Evolutionary conservation across 37 sponge, comb jelly and placozoan genomes (phyloP).

Genomic region (Beroe ovata): DNA sequence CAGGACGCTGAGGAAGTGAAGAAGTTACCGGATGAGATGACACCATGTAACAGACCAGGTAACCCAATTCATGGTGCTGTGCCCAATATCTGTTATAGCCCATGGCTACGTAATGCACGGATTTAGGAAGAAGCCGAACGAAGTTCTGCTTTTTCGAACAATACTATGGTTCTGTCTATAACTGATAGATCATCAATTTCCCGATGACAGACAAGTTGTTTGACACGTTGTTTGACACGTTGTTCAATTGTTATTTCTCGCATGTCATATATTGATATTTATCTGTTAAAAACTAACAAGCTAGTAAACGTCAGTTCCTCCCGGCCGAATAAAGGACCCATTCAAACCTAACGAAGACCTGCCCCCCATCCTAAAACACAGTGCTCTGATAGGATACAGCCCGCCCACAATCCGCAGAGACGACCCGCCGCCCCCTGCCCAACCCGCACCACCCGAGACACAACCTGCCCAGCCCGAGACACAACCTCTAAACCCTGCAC

Average conservation of each 20-base stretch:
- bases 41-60: slow-evolving; percentile 49
- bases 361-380: slow-evolving; percentile 21
- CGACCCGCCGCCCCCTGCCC: slow-evolving; percentile 21
- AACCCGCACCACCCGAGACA: neutral
- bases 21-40: slow-evolving; percentile 27
- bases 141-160: no score
- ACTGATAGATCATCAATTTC: no score
- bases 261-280: neutral
- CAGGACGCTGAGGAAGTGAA: slow-evolving; percentile 55
- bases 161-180: no score
- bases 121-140: no score
- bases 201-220: no score
- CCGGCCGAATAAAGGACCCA: slow-evolving; percentile 42
- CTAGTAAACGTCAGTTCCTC: slow-evolving; percentile 20
- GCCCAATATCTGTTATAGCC: no score
- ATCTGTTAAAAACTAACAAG: slow-evolving; percentile 2
- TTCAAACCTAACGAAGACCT: slow-evolving; percentile 18
- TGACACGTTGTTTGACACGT: no score
- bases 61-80: no score
- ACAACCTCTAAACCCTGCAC: neutral
- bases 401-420: slow-evolving; percentile 59
- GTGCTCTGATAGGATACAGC: slow-evolving; percentile 59
- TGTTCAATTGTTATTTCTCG: no score
- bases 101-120: no score
- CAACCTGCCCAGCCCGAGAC: neutral